Base-by-base conservation (phyloP, 2,888 invertebrate species). In the Rapana venosa region DNA sequence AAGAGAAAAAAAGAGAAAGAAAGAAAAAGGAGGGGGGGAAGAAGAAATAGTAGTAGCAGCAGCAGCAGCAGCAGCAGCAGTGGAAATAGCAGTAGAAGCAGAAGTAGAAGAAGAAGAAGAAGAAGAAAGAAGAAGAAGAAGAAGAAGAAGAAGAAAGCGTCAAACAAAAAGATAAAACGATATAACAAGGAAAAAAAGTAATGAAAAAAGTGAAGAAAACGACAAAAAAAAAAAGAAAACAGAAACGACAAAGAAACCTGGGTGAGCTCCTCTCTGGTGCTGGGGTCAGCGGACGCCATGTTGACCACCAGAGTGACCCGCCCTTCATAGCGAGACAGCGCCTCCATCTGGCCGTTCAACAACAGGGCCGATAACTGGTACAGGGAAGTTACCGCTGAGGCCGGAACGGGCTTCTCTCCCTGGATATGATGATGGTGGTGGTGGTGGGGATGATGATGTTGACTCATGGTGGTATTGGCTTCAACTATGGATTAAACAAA, bases 281-380 rank as follows among this genome's bases (percentile, higher is more conserved):
- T 89, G n/a, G 70, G 89, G 81, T 92, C 92, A 79, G 90, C 91
- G 8, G 91, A 88, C 13, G 92, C 92, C 86, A 92, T 92, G 81
- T 92, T 92, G 6, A 92, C 92, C 1, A 92, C 92, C 47, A 92
- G 87, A 35, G 88, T 86, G 26, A 92, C 91, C 61, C 90, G 89
- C 4, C 92, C 92, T 26, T 92, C 92, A 87, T 90, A 91, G 26
- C 90, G 90, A 1, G 90, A 85, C 74, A 92, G 92, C n/a, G 89
- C 88, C 84, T 92, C 92, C 91, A 92, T 91, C 88, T 90, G 91
- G 32, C 91, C 92, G 66, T 88, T 90, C 22, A 90, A 85, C 36
- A 91, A n/a, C 20, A 90, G 61, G 0, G 92, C 91, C 35, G 92
- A 92, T 35, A 92, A 87, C 88, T 92, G 92, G 74, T 91, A 91